phyloP scores from a whole-genome alignment of 2,888 invertebrate genomes.

The Leptopilina drosophilae region DNA sequence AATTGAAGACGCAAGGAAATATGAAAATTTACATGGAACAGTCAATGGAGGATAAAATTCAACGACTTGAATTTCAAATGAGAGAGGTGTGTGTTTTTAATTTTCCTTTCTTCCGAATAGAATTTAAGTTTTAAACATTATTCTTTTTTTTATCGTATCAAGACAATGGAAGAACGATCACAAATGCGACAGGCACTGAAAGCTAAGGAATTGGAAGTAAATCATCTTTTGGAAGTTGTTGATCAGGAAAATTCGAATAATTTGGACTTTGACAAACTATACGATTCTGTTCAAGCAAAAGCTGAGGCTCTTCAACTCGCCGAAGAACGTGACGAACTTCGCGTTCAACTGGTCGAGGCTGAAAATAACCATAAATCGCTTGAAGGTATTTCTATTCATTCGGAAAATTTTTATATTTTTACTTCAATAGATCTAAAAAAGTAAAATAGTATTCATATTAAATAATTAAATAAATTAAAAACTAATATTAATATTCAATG shows the following conservation, averaged over 20 bases:
- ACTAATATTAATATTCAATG: no score
- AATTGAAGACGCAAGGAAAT: constrained; percentile 75
- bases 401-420: background rate
- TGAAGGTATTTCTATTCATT: constrained; percentile 69
- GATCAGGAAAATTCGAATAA: constrained; percentile 68
- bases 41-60: constrained; percentile 78
- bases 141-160: constrained; percentile 25
- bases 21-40: constrained; percentile 79
- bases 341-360: constrained; percentile 71
- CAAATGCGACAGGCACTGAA: constrained; percentile 67
- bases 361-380: constrained; percentile 75
- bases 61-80: constrained; percentile 79
- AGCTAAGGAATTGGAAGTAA: constrained; percentile 68
- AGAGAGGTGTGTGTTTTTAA: constrained; percentile 77
- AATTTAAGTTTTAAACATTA: constrained; percentile 13
- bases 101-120: background rate
- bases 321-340: constrained; percentile 78
- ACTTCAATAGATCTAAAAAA: no score
- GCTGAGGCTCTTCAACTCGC: constrained; percentile 80
- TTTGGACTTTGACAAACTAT: constrained; percentile 77
- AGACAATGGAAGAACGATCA: constrained; percentile 66
- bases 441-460: no score
- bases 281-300: constrained; percentile 80
- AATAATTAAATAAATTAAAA: background rate
- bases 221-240: constrained; percentile 69